Evolutionary conservation across 2,797 vertebrate genomes (phyloP).

Genomic region (Helostoma temminkii): DNA sequence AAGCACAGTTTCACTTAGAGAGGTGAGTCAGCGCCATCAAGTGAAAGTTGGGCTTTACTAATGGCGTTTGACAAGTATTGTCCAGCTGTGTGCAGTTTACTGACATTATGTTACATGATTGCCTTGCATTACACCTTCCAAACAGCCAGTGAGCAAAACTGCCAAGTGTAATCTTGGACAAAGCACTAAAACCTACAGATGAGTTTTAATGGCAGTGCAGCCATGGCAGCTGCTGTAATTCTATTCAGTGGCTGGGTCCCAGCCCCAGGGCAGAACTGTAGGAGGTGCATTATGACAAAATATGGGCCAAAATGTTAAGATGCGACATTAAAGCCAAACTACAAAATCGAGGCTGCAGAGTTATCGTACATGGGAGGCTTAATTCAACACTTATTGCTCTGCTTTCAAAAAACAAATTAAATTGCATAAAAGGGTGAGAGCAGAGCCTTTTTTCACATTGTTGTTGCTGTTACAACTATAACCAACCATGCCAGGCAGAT

Average conservation of each 20-base stretch:
- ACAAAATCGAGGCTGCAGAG: background rate
- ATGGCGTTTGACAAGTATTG: background rate
- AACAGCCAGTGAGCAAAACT: constrained; percentile 20
- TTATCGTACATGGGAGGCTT: background rate
- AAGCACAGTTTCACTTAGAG: background rate
- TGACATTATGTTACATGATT: constrained; percentile 21
- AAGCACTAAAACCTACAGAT: constrained; percentile 23
- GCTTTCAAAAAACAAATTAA: background rate
- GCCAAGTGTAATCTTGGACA: constrained; percentile 26
- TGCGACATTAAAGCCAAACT: constrained; percentile 20
- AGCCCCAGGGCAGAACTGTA: background rate
- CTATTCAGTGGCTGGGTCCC: background rate
- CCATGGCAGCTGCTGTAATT: constrained; percentile 33
- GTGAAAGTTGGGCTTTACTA: constrained; percentile 13
- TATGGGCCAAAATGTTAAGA: constrained; percentile 13
- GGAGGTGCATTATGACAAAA: constrained; percentile 18
- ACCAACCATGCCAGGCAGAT: too few relatives aligned
- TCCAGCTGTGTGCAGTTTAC: constrained; percentile 12
- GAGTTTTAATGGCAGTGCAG: constrained; percentile 17
- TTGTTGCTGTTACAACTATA: background rate
- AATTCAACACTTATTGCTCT: background rate
- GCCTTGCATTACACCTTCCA: constrained; percentile 14
- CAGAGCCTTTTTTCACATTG: too few relatives aligned
- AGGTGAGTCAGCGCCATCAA: constrained; percentile 18
- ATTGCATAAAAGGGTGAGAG: background rate